phyloP scores from a whole-genome alignment of 2,888 invertebrate genomes.

The Dinocampus coccinellae region DNA sequence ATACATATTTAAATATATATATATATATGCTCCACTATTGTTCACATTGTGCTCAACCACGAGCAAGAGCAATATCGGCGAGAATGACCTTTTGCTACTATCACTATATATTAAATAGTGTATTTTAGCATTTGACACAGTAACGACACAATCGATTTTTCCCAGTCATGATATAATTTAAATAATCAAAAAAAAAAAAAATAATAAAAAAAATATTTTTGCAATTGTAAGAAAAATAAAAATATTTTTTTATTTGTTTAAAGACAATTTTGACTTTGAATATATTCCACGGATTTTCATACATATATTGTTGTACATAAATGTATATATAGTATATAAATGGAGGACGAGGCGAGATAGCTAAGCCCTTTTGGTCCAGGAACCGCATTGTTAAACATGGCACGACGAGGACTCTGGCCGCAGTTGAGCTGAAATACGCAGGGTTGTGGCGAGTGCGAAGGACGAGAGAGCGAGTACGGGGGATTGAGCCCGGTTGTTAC shows the following conservation, averaged over 20 bases:
- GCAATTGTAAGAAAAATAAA: background rate
- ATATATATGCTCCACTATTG: constrained; percentile 42
- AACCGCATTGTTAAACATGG: constrained; percentile 59
- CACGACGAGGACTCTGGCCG: constrained; percentile 53
- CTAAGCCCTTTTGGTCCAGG: constrained; percentile 38
- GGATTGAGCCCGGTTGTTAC: constrained; percentile 41
- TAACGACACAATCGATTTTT: background rate
- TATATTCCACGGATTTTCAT: background rate
- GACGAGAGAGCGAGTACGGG: constrained; percentile 23
- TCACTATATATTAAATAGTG: background rate
- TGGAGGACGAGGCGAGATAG: constrained; percentile 8
- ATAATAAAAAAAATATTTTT: background rate
- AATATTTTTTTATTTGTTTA: background rate
- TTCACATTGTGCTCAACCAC: constrained; percentile 46
- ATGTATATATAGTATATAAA: background rate
- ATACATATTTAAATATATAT: background rate
- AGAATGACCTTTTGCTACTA: constrained; percentile 31
- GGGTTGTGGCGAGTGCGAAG: constrained; percentile 31
- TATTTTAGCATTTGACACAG: too few relatives aligned
- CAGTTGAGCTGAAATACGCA: constrained; percentile 45
- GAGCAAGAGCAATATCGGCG: constrained; percentile 58
- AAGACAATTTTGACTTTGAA: background rate
- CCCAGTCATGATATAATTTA: background rate
- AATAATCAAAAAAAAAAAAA: background rate
- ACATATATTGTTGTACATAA: background rate